These are phyloP conservation scores for Epinephelus awoara DNA, from an alignment of 2,797 vertebrate genomes.

Conservation along the genomic window DNA sequence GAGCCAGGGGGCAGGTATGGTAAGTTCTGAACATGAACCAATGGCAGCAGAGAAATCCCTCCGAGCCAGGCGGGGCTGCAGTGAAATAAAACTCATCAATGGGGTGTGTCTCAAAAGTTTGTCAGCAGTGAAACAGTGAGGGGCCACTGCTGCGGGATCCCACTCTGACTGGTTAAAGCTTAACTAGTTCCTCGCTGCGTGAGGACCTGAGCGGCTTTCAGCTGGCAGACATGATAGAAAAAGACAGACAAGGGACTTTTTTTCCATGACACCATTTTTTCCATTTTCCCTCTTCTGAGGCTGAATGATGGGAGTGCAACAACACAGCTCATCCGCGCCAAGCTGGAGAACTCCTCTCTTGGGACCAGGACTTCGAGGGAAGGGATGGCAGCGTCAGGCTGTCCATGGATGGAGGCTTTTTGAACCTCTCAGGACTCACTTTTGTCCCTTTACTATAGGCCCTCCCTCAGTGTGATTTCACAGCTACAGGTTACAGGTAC, in stretches of 20 bases:
- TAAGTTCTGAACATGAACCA: conserved; percentile 70
- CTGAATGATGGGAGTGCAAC: conserved; percentile 35
- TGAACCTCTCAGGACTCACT: conserved; percentile 26
- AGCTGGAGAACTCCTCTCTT: conserved; percentile 7
- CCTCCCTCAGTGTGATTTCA: conserved; percentile 28
- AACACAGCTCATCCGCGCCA: conserved; percentile 24
- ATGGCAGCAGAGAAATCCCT: conserved; percentile 71
- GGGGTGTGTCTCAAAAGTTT: conserved; percentile 85
- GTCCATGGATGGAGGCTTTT: conserved; percentile 21
- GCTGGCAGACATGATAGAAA: conserved; percentile 41
- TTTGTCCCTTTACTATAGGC: conserved; percentile 18
- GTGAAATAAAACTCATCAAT: conserved; percentile 87
- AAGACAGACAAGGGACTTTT: conserved; percentile 27
- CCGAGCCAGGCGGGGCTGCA: conserved; percentile 81
- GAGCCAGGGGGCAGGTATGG: conserved; percentile 77
- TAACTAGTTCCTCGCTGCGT: conserved; percentile 44
- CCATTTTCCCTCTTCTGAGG: conserved; percentile 15
- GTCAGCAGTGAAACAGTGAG: conserved; percentile 76
- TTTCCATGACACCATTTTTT: conserved; percentile 29
- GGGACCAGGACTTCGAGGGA: conserved; percentile 23
- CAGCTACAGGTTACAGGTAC: conserved; percentile 43
- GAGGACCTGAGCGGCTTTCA: conserved; percentile 36
- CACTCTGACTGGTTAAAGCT: conserved; percentile 52
- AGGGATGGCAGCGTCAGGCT: conserved; percentile 25
- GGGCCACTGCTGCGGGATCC: conserved; percentile 50